Evolutionary conservation across 35 echinoderm and acorn worm genomes (phyloP).

Genomic region (Lytechinus pictus): DNA sequence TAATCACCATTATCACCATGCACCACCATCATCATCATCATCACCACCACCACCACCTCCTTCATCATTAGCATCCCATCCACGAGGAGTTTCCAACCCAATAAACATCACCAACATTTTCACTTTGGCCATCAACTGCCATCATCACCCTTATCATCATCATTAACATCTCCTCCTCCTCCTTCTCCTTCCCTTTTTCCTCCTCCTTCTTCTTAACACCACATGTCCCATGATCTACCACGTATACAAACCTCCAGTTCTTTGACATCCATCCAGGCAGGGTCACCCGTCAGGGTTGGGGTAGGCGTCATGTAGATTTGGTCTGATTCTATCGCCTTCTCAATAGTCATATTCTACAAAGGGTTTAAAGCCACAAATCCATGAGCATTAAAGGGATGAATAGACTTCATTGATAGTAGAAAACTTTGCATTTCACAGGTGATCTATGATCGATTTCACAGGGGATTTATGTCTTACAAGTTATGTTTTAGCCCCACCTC

Average conservation of each 20-base stretch:
- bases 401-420: no score
- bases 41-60: not conserved
- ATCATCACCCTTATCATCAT: not conserved
- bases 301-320: conserved; percentile 95
- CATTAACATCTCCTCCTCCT: not conserved
- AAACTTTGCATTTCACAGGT: no score
- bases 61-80: not conserved
- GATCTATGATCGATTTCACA: no score
- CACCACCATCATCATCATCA: not conserved
- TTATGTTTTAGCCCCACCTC: no score
- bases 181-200: no score
- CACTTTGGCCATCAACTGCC: not conserved
- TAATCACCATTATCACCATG: no score
- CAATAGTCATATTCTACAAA: conserved; percentile 59
- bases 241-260: conserved; percentile 81
- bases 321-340: conserved; percentile 84
- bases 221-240: no score
- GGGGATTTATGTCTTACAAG: no score
- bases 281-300: conserved; percentile 71
- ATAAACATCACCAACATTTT: not conserved
- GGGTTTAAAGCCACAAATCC: not conserved
- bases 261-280: conserved; percentile 96
- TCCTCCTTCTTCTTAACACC: no score
- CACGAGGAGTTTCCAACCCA: not conserved
- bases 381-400: no score